These are phyloP conservation scores for Helostoma temminkii DNA, from an alignment of 2,797 vertebrate genomes.

Conservation along the genomic window DNA sequence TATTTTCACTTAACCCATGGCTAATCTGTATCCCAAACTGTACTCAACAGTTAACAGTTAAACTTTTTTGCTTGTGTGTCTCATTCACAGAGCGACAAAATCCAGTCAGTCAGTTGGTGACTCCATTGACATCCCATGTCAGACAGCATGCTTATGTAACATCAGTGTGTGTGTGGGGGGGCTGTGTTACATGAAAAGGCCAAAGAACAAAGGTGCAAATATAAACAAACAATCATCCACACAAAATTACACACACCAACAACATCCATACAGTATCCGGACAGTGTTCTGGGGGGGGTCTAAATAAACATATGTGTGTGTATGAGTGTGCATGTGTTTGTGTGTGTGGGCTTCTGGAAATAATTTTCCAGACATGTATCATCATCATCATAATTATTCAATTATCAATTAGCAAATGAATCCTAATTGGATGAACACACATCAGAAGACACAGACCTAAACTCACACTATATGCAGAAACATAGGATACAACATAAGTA, in stretches of 20 bases:
- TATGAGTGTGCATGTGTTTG: neutral
- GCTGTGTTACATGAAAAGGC: conserved; percentile 50
- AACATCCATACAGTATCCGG: conserved; percentile 28
- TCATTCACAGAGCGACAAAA: conserved; percentile 58
- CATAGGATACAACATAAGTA: too few relatives aligned
- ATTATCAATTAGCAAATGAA: conserved; percentile 43
- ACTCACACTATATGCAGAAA: too few relatives aligned
- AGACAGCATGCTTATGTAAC: conserved; percentile 67
- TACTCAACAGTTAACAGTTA: conserved; percentile 5
- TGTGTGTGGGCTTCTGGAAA: conserved; percentile 7
- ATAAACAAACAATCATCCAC: conserved; percentile 36
- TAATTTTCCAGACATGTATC: conserved; percentile 13
- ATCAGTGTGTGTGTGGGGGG: conserved; percentile 32
- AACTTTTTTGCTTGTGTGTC: conserved; percentile 24
- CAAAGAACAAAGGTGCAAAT: conserved; percentile 57
- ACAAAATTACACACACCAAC: conserved; percentile 27
- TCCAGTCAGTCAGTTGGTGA: conserved; percentile 57
- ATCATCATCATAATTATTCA: neutral
- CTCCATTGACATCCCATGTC: conserved; percentile 62
- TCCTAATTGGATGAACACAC: conserved; percentile 23
- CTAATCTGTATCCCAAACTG: conserved; percentile 7
- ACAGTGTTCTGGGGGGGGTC: conserved; percentile 37
- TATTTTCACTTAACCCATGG: neutral
- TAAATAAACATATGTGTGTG: too few relatives aligned
- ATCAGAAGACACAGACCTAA: conserved; percentile 12